Evolutionary conservation across 37 sponge, comb jelly and placozoan genomes (phyloP).

Genomic region (Cliona cf. orientalis): DNA sequence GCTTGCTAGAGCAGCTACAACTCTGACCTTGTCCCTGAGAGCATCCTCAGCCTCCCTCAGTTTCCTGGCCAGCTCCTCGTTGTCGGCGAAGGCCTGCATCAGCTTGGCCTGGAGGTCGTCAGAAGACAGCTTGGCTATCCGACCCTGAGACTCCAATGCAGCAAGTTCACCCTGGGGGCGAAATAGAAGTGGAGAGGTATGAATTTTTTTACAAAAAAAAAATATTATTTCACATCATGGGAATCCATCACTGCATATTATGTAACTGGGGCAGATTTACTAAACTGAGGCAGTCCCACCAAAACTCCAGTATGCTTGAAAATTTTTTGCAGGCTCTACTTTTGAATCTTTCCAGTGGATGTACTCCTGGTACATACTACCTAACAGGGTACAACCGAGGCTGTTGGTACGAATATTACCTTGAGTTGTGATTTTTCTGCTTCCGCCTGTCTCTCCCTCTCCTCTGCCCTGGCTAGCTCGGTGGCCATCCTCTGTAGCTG

Average conservation of each 20-base stretch:
- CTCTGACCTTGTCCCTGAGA: slow-evolving; percentile 42
- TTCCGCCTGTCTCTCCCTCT: slow-evolving; percentile 17
- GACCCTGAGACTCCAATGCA: slow-evolving; percentile 40
- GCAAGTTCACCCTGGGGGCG: not conserved
- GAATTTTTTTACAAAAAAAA: too few relatives aligned
- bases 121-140: slow-evolving; percentile 19
- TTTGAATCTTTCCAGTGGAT: too few relatives aligned
- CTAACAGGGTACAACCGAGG: too few relatives aligned
- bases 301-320: too few relatives aligned
- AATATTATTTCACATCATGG: too few relatives aligned
- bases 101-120: slow-evolving; percentile 42
- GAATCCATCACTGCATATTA: not conserved
- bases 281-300: not conserved
- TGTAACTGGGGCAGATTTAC: not conserved
- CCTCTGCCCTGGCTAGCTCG: slow-evolving; percentile 30
- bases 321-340: too few relatives aligned
- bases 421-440: slow-evolving; percentile 9
- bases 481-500: slow-evolving; percentile 26
- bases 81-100: slow-evolving; percentile 37
- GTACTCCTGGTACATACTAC: too few relatives aligned
- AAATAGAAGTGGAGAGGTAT: not conserved
- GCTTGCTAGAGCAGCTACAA: not conserved
- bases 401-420: too few relatives aligned
- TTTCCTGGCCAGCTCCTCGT: slow-evolving; percentile 50
- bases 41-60: slow-evolving; percentile 42